phyloP scores from a whole-genome alignment of 2,888 invertebrate species.

The Pammene aurita region DNA sequence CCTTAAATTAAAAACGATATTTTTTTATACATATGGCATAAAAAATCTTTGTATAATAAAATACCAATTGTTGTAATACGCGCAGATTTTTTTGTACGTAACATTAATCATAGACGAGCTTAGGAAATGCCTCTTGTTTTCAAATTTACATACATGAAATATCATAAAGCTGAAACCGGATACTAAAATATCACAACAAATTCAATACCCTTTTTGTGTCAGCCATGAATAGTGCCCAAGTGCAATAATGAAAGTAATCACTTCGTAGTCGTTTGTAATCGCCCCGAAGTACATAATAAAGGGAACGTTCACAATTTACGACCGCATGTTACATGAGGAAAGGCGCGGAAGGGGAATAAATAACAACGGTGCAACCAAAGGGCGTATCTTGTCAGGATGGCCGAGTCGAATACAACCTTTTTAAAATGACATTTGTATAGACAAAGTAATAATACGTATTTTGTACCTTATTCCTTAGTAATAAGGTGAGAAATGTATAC shows the following conservation, averaged over 20 bases:
- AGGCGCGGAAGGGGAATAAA: slow-evolving; percentile 35
- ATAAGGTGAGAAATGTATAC: neutral
- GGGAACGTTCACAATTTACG: slow-evolving; percentile 53
- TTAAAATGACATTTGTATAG: neutral
- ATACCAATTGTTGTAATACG: no score
- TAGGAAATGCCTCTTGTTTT: no score
- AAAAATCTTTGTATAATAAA: no score
- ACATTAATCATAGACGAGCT: no score
- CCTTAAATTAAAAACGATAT: no score
- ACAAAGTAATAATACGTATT: neutral
- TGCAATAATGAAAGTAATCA: slow-evolving; percentile 25
- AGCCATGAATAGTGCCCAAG: slow-evolving; percentile 5
- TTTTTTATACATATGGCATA: no score
- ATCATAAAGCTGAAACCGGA: no score
- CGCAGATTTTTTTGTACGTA: no score
- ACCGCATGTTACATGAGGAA: slow-evolving; percentile 51
- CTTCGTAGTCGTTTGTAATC: slow-evolving; percentile 28
- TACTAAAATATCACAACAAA: no score
- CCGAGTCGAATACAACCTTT: neutral
- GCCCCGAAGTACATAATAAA: slow-evolving; percentile 42
- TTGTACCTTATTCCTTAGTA: neutral
- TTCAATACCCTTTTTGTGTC: no score
- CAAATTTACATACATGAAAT: no score
- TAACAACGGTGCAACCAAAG: neutral
- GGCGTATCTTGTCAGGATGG: neutral